Base-by-base conservation (phyloP, 92 coral and sea anemone genomes). In the Palythoa heliodiscus region DNA sequence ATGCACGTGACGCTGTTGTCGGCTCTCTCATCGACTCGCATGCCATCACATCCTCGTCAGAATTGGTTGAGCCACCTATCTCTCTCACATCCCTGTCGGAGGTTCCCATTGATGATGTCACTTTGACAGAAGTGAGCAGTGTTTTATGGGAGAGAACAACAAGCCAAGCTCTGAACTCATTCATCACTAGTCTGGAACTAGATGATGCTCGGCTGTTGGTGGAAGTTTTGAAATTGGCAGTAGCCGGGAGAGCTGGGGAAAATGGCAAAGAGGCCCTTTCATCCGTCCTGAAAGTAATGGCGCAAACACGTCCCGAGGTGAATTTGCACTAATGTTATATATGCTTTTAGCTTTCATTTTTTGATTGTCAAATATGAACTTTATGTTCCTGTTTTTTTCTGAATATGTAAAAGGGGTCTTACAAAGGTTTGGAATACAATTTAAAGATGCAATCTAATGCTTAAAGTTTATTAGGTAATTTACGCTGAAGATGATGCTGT, bases 1-100 rank as follows among this genome's bases (percentile, higher is more conserved):
- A 94, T 70, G 97, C 98, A 2, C 95, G 98, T 25, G 98, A 96
- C 75, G 98, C 97, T 20, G 98, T 96, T 2, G 98, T 96, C 19
- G 94, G 96, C 48, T 89, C 99, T 9, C 90, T 96, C n/a, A 87
- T 95, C 87, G 95, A 93, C 66, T 91, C 98, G 5, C 93, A 89
- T 57, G 85, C 93, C 1, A 89, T 90, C 78, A 86, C 87, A 17
- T 87, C 92, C 37, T 86, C 96, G 57, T 93, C 95, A 12, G 95
- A 94, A 52, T 85, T 86, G 50, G 93, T 87, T 22, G 89, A 92
- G 50, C 89, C 94, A 2, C 91, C 88, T 38, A 84, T 84, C 23
- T 92, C 98, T 17, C 83, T 94, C 38, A 93, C 92, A 73, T 88
- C 97, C 35, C 75, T 87, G 35, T 73, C 97, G 67, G 96, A 92